phyloP scores from a whole-genome alignment of 2,113 vertebrate species.

The Pseudorhombus dupliciocellatus region DNA sequence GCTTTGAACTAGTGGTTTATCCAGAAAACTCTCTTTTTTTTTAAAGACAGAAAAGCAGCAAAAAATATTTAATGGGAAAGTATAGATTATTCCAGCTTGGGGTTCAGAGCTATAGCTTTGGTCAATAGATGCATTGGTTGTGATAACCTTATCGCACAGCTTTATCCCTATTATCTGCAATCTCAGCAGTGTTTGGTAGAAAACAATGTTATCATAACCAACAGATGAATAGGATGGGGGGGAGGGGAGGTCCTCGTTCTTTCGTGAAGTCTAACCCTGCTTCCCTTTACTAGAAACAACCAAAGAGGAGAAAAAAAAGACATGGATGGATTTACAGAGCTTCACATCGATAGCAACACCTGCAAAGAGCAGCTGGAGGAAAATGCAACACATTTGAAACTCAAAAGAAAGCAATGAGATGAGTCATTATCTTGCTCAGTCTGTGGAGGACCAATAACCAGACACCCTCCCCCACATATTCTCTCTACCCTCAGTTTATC shows the following conservation, averaged over 20 bases:
- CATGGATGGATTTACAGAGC: slow-evolving; percentile 61
- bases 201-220: slow-evolving; percentile 4
- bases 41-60: neutral
- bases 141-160: neutral
- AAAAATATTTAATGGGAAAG: too few relatives aligned
- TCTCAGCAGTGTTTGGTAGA: neutral
- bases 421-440: slow-evolving; percentile 62
- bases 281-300: slow-evolving; percentile 69
- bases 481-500: neutral
- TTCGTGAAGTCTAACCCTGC: slow-evolving; percentile 49
- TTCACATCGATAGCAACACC: slow-evolving; percentile 70
- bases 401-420: slow-evolving; percentile 75
- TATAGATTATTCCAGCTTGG: neutral
- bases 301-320: slow-evolving; percentile 56
- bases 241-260: neutral
- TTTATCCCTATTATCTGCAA: neutral
- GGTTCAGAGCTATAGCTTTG: slow-evolving; percentile 1
- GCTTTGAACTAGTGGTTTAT: neutral
- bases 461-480: slow-evolving; percentile 37
- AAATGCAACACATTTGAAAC: slow-evolving; percentile 63
- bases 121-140: neutral
- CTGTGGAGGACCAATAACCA: slow-evolving; percentile 80
- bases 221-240: neutral
- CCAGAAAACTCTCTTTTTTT: neutral
- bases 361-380: slow-evolving; percentile 69